Evolutionary conservation across 2,113 vertebrate genomes (phyloP).

Genomic region (Acinonyx jubatus): DNA sequence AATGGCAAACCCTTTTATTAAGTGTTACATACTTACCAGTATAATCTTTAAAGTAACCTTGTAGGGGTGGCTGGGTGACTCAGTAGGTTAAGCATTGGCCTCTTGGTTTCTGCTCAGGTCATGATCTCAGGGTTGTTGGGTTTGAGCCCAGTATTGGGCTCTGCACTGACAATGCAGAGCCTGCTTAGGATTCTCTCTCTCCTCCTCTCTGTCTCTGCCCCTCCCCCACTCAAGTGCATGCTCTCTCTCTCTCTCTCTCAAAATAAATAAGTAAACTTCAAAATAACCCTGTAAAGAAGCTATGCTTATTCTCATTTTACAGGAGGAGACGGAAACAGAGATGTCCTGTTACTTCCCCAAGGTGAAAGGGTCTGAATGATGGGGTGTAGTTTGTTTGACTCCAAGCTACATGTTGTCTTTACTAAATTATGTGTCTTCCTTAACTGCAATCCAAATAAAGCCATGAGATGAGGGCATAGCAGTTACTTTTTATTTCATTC

Average conservation of each 20-base stretch:
- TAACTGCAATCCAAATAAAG: constrained; percentile 16
- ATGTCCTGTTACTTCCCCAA: not conserved
- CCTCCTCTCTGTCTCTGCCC: no score
- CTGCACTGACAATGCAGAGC: no score
- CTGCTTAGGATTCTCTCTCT: no score
- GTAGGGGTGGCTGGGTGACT: no score
- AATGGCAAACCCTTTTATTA: not conserved
- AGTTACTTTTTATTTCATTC: constrained; percentile 53
- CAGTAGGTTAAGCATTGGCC: no score
- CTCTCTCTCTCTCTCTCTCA: no score
- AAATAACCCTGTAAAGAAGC: not conserved
- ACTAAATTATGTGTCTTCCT: not conserved
- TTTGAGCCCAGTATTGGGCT: no score
- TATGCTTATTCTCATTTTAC: not conserved
- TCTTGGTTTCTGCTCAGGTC: no score
- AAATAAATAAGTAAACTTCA: not conserved
- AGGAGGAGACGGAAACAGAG: not conserved
- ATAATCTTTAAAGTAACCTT: not conserved
- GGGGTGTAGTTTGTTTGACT: not conserved
- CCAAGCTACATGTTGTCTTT: not conserved
- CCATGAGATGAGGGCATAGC: not conserved
- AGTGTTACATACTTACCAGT: not conserved
- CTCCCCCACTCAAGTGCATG: no score
- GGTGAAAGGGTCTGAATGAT: not conserved
- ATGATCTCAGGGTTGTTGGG: no score